A percentile compares a stretch with the other conserved stretches of the same genome.
Evolutionary conservation across 2,888 invertebrate species (phyloP).

Genomic region (Colletes collaris): DNA sequence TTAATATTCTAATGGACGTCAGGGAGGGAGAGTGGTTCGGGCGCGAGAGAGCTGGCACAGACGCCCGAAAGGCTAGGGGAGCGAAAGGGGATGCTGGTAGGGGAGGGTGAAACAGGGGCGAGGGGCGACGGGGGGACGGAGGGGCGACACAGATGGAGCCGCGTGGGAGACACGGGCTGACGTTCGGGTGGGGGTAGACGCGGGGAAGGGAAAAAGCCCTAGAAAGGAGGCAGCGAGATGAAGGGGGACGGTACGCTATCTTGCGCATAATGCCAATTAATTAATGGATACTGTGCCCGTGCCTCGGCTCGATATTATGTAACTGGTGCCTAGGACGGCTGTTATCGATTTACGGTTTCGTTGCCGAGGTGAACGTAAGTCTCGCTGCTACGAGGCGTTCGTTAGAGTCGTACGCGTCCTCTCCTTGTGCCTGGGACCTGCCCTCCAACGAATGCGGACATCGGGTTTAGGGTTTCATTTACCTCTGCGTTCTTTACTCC

Average conservation of each 20-base stretch:
- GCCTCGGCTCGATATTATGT: conserved; percentile 66
- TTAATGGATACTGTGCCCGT: conserved; percentile 71
- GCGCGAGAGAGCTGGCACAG: conserved; percentile 55
- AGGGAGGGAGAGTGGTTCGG: conserved; percentile 53
- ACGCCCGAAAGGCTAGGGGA: conserved; percentile 35
- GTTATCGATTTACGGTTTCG: conserved; percentile 68
- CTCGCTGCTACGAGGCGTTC: conserved; percentile 21
- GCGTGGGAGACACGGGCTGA: conserved; percentile 36
- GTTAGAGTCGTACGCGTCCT: conserved; percentile 19
- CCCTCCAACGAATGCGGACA: not conserved
- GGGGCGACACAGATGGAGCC: conserved; percentile 16
- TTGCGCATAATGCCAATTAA: conserved; percentile 75
- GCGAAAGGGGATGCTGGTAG: not conserved
- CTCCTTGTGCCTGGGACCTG: not conserved
- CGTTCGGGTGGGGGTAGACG: conserved; percentile 15
- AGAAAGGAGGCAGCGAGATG: conserved; percentile 65
- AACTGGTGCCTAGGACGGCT: conserved; percentile 70
- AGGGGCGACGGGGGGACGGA: conserved; percentile 19
- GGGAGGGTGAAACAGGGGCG: conserved; percentile 7
- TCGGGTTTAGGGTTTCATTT: not conserved
- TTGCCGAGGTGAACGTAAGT: conserved; percentile 60
- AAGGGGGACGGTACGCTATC: conserved; percentile 63
- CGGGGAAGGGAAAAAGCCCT: conserved; percentile 56
- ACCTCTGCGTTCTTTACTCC: no score
- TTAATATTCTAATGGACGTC: conserved; percentile 82